phyloP scores from a whole-genome alignment of 1,140 invertebrate species.

The Goniozus legneri region DNA sequence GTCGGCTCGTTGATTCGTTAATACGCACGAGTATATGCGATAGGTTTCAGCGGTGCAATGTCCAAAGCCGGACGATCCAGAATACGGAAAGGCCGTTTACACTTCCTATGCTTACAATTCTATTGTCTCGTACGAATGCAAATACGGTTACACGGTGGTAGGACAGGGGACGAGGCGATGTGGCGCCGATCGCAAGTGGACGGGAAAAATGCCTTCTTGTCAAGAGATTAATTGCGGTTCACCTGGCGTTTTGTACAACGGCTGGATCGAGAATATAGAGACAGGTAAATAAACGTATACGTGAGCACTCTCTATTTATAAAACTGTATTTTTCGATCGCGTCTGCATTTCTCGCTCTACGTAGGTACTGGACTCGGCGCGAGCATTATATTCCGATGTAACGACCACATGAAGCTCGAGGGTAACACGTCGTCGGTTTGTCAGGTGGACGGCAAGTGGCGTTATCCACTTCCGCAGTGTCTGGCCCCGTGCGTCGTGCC shows the following conservation, averaged over 20 bases:
- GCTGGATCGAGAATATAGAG: slow-evolving; percentile 92
- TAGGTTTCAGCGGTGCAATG: slow-evolving; percentile 85
- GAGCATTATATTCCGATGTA: slow-evolving; percentile 90
- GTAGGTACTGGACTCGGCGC: slow-evolving; percentile 82
- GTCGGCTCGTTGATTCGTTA: too few species aligned
- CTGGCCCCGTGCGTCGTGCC: slow-evolving; percentile 89
- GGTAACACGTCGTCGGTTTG: slow-evolving; percentile 88
- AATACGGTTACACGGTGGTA: slow-evolving; percentile 85
- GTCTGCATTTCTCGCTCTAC: neutral
- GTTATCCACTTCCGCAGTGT: slow-evolving; percentile 86
- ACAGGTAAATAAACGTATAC: slow-evolving; percentile 51
- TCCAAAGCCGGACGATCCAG: slow-evolving; percentile 78
- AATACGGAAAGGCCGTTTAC: slow-evolving; percentile 87
- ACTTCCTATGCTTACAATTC: slow-evolving; percentile 93
- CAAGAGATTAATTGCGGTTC: slow-evolving; percentile 95
- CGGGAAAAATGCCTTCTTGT: slow-evolving; percentile 79
- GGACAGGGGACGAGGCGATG: slow-evolving; percentile 85
- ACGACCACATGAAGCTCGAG: slow-evolving; percentile 87
- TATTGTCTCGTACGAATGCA: slow-evolving; percentile 89
- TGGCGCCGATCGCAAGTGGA: slow-evolving; percentile 88
- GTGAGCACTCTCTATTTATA: too few species aligned
- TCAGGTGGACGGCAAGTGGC: slow-evolving; percentile 89
- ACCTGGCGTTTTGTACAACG: slow-evolving; percentile 87
- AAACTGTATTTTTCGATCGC: too few species aligned
- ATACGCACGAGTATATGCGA: too few species aligned